Conservation (phyloP, 2,113 vertebrate genomes). For the Notechis scutatus region DNA sequence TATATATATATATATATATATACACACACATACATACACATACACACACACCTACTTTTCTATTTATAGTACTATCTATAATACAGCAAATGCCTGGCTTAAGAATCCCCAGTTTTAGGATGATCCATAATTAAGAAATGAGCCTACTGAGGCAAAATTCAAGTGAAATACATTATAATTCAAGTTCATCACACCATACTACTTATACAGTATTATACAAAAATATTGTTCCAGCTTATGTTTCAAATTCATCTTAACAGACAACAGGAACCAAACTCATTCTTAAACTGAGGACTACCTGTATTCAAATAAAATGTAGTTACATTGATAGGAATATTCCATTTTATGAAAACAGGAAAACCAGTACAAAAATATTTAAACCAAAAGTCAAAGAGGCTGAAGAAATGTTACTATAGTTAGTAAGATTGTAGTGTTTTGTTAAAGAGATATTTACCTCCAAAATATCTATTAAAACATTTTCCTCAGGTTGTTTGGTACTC, state of each 20-base stretch:
- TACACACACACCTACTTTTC: background rate
- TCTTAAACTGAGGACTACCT: background rate
- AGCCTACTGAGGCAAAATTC: background rate
- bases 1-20: background rate
- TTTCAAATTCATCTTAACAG: background rate
- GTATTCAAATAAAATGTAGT: background rate
- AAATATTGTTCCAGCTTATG: background rate
- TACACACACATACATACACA: no score
- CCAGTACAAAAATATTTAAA: background rate
- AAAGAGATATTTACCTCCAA: conserved; percentile 78
- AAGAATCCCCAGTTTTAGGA: background rate
- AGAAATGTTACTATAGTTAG: background rate
- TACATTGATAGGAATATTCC: background rate
- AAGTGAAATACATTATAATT: background rate
- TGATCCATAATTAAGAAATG: background rate
- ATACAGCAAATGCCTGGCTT: background rate
- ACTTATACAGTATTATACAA: background rate
- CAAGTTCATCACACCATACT: background rate
- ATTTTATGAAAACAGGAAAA: conserved; percentile 9
- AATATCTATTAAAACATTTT: conserved; percentile 88
- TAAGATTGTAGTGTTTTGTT: background rate
- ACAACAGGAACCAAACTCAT: background rate
- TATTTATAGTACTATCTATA: background rate
- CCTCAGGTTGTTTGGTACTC: conserved; percentile 91
- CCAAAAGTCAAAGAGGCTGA: fast-evolving